Evolutionary conservation across 2,113 vertebrate species (phyloP), one percentile per base, ranked within the genome.

Genomic region (Formicarius rufipectus): DNA sequence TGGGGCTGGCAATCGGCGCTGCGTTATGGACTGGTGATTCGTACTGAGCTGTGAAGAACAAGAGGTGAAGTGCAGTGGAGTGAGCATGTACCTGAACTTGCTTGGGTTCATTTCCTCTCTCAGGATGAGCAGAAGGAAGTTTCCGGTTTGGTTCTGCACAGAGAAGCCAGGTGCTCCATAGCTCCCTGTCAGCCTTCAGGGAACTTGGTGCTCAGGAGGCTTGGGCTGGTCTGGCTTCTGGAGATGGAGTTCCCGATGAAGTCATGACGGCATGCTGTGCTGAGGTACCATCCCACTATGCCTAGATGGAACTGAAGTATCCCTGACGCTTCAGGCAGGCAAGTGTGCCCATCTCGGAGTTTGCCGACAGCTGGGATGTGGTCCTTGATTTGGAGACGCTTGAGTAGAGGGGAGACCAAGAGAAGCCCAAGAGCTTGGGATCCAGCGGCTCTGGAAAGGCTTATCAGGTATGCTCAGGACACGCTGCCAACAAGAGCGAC

Each of bases 41-140:
- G 98, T 98, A 98, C 97, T 98, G 98, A 99, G 98, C 98, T 99
- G 99, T 99, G 99, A 99, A 99, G 98, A 99, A 94, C 98, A 98
- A 97, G 98, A 98, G 98, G 97, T 98, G 97, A 98, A 96, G 95
- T 55, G 42, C 15, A 2, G 18, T 56, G 83, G 78, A 93, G 78
- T 14, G 66, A 91, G 86, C 37, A 50, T 37, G 17, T 95, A 86
- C 97, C 94, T 97, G 76, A 47, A 42, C 52, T 85, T 83, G 21
- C 53, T 39, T 14, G 63, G 23, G 28, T 25, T 62, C 22, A 45
- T 16, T 84, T 66, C 14, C 22, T 12, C 15, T 60, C 50, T 53
- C 14, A 2, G 45, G 76, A 44, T 19, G 53, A 74, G 66, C 44
- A 44, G 56, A 39, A 53, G 7, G 7, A 75, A 75, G n/a, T 35